Evolutionary conservation across 2,113 vertebrate species (phyloP).

Genomic region (Festucalex cinctus): DNA sequence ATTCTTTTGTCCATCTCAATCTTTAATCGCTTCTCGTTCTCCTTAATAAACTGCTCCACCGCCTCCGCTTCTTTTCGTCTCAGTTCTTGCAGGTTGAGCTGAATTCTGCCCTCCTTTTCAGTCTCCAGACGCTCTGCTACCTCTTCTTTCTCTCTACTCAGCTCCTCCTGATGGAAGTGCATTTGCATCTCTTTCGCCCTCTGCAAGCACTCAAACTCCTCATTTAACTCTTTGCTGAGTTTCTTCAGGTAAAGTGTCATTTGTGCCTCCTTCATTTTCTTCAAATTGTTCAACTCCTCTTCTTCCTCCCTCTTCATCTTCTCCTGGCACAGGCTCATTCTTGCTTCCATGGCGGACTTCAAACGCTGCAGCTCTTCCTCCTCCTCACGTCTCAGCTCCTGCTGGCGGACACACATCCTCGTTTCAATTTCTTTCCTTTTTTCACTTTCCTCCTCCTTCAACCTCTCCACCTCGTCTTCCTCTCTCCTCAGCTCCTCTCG

Average conservation of each 20-base stretch:
- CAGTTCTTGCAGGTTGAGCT: neutral
- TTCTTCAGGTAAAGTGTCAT: neutral
- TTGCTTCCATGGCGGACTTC: neutral
- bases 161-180: neutral
- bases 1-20: neutral
- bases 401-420: neutral
- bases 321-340: neutral
- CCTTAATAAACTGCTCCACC: neutral
- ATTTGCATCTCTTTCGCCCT: neutral
- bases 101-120: slow-evolving; percentile 56
- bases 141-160: neutral
- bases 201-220: neutral
- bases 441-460: neutral
- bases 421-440: neutral
- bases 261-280: neutral
- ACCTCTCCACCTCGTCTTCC: slow-evolving; percentile 1
- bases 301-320: neutral
- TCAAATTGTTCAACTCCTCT: neutral
- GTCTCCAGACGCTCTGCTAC: neutral
- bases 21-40: neutral
- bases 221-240: neutral
- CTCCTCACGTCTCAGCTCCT: neutral
- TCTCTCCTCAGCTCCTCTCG: neutral
- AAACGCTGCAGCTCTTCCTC: neutral
- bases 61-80: neutral